Evolutionary conservation across 1,140 invertebrate genomes (phyloP), one percentile per base, ranked within the genome.

Genomic region (Phocides pigmalion): DNA sequence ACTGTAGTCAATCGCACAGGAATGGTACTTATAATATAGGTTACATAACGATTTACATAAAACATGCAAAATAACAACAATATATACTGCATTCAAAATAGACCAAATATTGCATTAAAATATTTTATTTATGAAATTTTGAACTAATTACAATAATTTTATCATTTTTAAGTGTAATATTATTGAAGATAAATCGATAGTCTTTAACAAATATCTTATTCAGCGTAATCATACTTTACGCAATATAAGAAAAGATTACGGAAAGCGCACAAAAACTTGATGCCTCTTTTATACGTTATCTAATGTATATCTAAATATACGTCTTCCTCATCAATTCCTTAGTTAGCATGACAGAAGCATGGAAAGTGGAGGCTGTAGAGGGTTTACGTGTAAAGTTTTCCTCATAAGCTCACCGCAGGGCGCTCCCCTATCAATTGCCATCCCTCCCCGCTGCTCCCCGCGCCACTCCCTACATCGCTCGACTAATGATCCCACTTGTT

Each of bases 401-500:
- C 86, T 85, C 81, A 81, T 86, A 86, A 87, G 76, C 76, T 80
- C 68, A 83, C 86, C 83, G 70, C 82, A 90, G 77, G 79, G 76
- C 68, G 79, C 81, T 84, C 87, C 84, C 85, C 84, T 90, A 89
- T 89, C 87, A 90, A 87, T 89, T 86, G 83, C 80, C 70, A 46
- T 68, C 66, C 59, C 71, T 53, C 58, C 62, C 39, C 39, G 47
- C 73, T 9, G 16, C 28, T 32, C 25, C 59, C 58, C 46, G 15
- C 35, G 14, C 47, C 68, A n/a, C 70, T 49, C 75, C 72, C 68
- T 64, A 56, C 72, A 70, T 66, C 70, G 74, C 75, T 70, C 74
- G 75, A 80, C 88, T 89, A 89, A 89, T 90, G 88, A 90, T 87
- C 70, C 84, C 88, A 89, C 85, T 90, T 90, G 88, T 90, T 90